These are phyloP conservation scores for Neomorphus geoffroyi DNA, from an alignment of 2,797 vertebrate species.

Conservation along the genomic window DNA sequence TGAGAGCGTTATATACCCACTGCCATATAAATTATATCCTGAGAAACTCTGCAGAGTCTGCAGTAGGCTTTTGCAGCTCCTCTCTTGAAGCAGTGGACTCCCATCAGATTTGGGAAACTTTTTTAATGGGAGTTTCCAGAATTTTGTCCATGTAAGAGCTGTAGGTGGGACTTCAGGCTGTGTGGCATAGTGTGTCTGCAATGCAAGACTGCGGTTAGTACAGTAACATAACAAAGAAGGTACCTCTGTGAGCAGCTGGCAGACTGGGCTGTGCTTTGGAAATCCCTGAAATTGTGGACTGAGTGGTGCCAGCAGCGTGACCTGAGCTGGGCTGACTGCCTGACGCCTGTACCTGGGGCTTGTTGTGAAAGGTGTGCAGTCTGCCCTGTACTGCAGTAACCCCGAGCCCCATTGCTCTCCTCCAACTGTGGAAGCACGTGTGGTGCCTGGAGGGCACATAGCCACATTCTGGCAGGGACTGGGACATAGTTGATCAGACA, in stretches of 20 bases:
- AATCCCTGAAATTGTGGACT: not conserved
- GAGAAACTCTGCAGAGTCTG: not conserved
- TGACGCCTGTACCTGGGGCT: not conserved
- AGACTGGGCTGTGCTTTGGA: not conserved
- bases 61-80: not conserved
- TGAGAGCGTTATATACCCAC: not conserved
- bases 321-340: not conserved
- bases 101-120: not conserved
- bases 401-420: not conserved
- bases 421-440: not conserved
- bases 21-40: not conserved
- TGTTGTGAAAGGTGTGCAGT: not conserved
- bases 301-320: not conserved
- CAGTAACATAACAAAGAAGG: rapidly evolving
- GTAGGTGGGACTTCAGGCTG: not conserved
- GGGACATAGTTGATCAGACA: not conserved
- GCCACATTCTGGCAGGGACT: not conserved
- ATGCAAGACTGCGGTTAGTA: not conserved
- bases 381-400: not conserved
- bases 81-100: not conserved
- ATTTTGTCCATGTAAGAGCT: not conserved
- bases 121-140: not conserved
- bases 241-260: rapidly evolving
- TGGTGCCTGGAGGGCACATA: rapidly evolving
- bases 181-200: not conserved